Evolutionary conservation across 2,888 invertebrate species (phyloP).

Genomic region (Polymixis lichenea): DNA sequence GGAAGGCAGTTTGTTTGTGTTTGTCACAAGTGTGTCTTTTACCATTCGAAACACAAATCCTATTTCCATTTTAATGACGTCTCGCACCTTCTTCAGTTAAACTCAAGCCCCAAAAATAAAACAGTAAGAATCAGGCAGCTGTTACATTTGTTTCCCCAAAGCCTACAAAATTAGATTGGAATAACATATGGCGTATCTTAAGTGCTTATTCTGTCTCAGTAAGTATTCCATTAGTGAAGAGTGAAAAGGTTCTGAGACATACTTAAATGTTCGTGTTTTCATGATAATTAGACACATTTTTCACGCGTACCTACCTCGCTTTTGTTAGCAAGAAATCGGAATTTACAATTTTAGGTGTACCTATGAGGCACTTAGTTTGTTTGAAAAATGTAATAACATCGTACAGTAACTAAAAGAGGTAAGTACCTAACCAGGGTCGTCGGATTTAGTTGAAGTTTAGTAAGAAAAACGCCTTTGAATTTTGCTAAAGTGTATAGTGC

Average conservation of each 20-base stretch:
- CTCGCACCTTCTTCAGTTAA: not conserved
- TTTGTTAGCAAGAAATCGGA: not conserved
- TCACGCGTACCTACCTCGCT: not conserved
- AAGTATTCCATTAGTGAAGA: conserved; percentile 23
- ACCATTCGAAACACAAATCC: not conserved
- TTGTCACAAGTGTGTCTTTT: not conserved
- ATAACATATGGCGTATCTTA: conserved; percentile 20
- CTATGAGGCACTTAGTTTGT: not conserved
- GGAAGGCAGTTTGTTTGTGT: no score
- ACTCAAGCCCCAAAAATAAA: conserved; percentile 1
- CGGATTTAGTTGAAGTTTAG: no score
- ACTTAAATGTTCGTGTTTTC: conserved; percentile 22
- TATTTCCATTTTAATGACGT: not conserved
- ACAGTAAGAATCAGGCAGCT: conserved; percentile 2
- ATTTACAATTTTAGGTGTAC: not conserved
- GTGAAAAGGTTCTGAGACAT: not conserved
- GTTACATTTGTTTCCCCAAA: conserved; percentile 6
- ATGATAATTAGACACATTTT: conserved; percentile 5
- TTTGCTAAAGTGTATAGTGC: no score
- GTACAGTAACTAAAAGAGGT: no score
- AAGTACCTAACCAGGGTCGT: no score
- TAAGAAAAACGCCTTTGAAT: no score
- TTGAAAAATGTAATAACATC: not conserved
- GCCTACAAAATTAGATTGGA: conserved; percentile 23
- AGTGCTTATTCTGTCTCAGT: conserved; percentile 37